Conservation (phyloP, 2,113 vertebrate species). For the Nibea albiflora region DNA sequence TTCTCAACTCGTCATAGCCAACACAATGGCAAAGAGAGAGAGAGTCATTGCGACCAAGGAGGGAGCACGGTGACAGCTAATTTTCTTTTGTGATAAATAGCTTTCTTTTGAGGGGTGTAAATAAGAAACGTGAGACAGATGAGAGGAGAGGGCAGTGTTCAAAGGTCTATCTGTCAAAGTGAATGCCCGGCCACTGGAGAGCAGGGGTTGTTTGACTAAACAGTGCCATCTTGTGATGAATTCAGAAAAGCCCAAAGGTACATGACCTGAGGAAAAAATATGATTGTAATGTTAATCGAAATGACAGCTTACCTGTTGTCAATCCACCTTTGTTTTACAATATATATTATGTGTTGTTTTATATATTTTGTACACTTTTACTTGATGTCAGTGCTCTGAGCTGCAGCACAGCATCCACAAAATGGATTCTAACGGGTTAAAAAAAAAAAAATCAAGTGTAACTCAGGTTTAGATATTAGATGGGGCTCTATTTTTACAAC, state of each 20-base stretch:
- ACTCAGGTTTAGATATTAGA: slow-evolving; percentile 35
- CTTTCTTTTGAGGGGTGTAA: slow-evolving; percentile 7
- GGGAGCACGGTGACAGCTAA: background rate
- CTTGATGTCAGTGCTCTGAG: background rate
- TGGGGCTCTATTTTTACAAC: slow-evolving; percentile 44
- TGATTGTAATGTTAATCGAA: background rate
- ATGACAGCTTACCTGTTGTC: background rate
- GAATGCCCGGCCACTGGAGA: background rate
- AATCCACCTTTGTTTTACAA: background rate
- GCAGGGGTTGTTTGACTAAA: slow-evolving; percentile 60
- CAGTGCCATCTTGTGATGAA: slow-evolving; percentile 80
- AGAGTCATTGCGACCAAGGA: background rate
- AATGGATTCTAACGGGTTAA: slow-evolving; percentile 4
- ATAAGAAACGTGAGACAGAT: slow-evolving; percentile 16
- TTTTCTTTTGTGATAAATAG: slow-evolving; percentile 24
- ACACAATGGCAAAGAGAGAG: slow-evolving; percentile 10
- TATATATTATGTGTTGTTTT: background rate
- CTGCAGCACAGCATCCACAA: slow-evolving; percentile 4
- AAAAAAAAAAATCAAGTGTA: slow-evolving; percentile 16
- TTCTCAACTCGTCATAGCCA: slow-evolving; percentile 18
- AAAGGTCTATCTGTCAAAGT: slow-evolving; percentile 5
- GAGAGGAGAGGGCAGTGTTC: background rate
- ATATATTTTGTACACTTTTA: background rate
- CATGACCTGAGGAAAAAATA: background rate
- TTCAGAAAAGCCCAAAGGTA: background rate